phyloP scores from a whole-genome alignment of 2,797 vertebrate genomes.

The Thunnus albacares region DNA sequence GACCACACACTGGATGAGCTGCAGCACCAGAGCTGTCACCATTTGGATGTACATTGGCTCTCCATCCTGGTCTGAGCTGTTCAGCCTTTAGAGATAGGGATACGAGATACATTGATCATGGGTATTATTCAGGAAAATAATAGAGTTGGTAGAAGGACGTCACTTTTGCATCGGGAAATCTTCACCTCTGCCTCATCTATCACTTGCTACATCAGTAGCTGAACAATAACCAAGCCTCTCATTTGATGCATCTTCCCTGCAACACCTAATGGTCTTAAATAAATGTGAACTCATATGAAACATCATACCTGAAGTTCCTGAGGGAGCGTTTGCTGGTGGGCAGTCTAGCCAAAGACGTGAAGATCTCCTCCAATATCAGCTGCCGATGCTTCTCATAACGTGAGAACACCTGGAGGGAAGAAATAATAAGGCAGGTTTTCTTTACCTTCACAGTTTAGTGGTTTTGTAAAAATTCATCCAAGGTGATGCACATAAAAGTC shows the following conservation, averaged over 20 bases:
- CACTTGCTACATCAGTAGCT: background rate
- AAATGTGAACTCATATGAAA: background rate
- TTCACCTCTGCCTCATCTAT: background rate
- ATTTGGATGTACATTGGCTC: constrained; percentile 98
- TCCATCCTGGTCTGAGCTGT: constrained; percentile 96
- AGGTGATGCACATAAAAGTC: background rate
- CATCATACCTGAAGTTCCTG: constrained; percentile 95
- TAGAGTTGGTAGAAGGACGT: background rate
- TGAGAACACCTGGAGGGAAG: constrained; percentile 91
- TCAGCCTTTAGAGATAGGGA: constrained; percentile 85
- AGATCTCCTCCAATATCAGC: constrained; percentile 97
- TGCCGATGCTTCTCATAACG: constrained; percentile 98
- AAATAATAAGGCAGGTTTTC: background rate
- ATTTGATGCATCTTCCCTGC: background rate
- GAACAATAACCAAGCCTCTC: background rate
- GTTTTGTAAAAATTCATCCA: background rate
- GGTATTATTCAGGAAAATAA: background rate
- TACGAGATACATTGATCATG: background rate
- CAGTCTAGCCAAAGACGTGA: constrained; percentile 96
- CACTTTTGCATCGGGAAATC: background rate
- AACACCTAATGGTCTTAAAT: constrained; percentile 3
- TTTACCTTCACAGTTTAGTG: background rate
- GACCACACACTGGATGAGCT: constrained; percentile 98
- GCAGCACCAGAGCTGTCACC: constrained; percentile 97
- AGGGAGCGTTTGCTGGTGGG: constrained; percentile 98